Base-by-base conservation (phyloP, 2,113 vertebrate species). In the Ciconia boyciana region DNA sequence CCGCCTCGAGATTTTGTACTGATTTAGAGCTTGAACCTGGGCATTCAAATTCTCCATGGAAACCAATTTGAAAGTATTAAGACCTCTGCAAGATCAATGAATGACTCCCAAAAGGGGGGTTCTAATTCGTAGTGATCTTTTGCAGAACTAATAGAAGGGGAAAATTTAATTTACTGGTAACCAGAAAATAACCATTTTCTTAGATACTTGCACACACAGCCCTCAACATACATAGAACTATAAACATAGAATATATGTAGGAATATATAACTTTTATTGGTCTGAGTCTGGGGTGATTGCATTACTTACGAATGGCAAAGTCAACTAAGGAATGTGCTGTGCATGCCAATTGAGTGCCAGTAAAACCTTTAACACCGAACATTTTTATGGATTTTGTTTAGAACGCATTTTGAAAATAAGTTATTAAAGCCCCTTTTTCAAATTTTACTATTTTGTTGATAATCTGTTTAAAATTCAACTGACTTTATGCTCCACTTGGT, bases 91-190 rank as follows among this genome's bases (percentile, higher is more conserved):
- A 86, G 79, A 96, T 94, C 94, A 95, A 77, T 94, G 71, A 92
- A 41, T 61, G 75, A 43, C 58, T 94, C 85, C 87, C 93, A 54
- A 9, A 93, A 94, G 90, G 55, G 89, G 83, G 58, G 65, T 92
- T 84, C 62, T 91, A 92, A 95, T 92, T 87, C 11, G 0, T 39
- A 76, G 83, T 82, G 89, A 91, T 96, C 80, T 96, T 96, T 69
- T 91, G 77, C 94, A 94, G 90, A 87, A 70, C 72, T 96, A 91
- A 87, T 84, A 79, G 89, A 69, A 82, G 16, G 57, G 44, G 74
- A 92, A 83, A 86, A 94, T 92, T 77, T 77, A 88, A 93, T 91
- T 97, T 96, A 85, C 58, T 90, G 62, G 66, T 85, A 93, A 80
- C 62, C 60, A 81, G 86, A 94, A 89, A 89, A 60, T 54, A 95